Percentiles rank a stretch among this genome's conserved stretches.
Conservation (phyloP, 2,113 vertebrate species). For the Thunnus thynnus region DNA sequence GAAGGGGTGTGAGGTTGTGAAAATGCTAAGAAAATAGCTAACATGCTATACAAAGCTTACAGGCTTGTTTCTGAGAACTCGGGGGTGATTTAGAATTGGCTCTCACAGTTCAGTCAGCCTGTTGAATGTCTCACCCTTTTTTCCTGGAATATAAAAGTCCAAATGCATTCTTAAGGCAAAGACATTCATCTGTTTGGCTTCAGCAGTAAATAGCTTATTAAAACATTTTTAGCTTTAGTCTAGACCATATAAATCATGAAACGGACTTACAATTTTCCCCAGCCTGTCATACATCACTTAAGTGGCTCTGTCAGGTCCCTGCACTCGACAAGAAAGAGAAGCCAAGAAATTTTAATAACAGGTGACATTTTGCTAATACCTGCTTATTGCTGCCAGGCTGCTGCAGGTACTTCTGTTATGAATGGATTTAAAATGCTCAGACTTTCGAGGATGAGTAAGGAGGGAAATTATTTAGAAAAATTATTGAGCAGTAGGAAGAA, state of each 20-base stretch:
- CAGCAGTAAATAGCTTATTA: neutral
- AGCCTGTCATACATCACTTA: neutral
- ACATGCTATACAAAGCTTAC: neutral
- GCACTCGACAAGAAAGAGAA: neutral
- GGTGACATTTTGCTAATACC: conserved; percentile 41
- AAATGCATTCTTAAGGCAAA: neutral
- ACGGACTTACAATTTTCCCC: neutral
- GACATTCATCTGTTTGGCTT: neutral
- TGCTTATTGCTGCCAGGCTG: conserved; percentile 30
- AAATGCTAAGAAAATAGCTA: conserved; percentile 48
- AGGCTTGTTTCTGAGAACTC: conserved; percentile 24
- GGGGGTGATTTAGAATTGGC: neutral
- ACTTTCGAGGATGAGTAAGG: conserved; percentile 6
- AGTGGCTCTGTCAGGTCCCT: neutral
- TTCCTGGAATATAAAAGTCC: neutral
- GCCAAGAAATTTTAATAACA: conserved; percentile 16
- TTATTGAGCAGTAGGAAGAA: conserved; percentile 5
- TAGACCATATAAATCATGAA: neutral
- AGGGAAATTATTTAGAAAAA: conserved; percentile 1
- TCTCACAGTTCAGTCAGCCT: neutral
- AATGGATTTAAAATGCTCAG: conserved; percentile 12
- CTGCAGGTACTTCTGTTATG: conserved; percentile 1
- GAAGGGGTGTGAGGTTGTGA: conserved; percentile 30
- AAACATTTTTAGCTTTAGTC: neutral
- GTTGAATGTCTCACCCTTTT: neutral